These are phyloP conservation scores for Sarcophaga bullata DNA, from an alignment of 1,140 invertebrate species.

Conservation along the genomic window DNA sequence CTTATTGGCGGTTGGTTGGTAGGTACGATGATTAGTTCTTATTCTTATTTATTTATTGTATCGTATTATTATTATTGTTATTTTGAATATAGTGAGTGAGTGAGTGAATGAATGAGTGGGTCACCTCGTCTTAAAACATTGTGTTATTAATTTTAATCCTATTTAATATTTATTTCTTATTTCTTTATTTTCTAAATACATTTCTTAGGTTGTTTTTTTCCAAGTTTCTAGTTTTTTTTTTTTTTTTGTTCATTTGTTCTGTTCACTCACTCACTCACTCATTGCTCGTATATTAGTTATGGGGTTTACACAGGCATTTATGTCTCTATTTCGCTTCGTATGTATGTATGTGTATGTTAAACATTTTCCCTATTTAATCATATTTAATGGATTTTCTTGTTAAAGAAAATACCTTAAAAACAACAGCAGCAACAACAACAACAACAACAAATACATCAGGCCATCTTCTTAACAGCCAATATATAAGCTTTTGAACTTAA, in stretches of 20 bases:
- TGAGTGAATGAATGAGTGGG: not conserved
- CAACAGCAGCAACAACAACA: conserved; percentile 9
- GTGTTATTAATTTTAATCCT: conserved; percentile 37
- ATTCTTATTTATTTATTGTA: not conserved
- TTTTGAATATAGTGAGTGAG: not conserved
- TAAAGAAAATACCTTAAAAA: not conserved
- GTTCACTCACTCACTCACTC: no score
- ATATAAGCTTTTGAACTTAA: conserved; percentile 33
- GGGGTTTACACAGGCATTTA: no score
- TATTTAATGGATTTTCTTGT: conserved; percentile 40
- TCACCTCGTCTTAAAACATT: conserved; percentile 37
- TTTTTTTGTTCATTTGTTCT: not conserved
- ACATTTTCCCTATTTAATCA: conserved; percentile 31
- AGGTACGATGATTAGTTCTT: not conserved
- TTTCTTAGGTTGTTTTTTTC: not conserved
- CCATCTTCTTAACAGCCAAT: conserved; percentile 20
- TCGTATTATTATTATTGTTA: conserved; percentile 2
- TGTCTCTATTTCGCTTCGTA: no score
- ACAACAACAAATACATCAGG: not conserved
- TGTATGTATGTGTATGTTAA: no score
- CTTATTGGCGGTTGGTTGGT: not conserved
- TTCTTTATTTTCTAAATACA: not conserved
- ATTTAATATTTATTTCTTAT: conserved; percentile 26
- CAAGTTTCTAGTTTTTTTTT: not conserved
- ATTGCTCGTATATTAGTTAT: no score